These are phyloP conservation scores for Danaus melanippus DNA, from an alignment of 1,140 invertebrate genomes.

Conservation along the genomic window DNA sequence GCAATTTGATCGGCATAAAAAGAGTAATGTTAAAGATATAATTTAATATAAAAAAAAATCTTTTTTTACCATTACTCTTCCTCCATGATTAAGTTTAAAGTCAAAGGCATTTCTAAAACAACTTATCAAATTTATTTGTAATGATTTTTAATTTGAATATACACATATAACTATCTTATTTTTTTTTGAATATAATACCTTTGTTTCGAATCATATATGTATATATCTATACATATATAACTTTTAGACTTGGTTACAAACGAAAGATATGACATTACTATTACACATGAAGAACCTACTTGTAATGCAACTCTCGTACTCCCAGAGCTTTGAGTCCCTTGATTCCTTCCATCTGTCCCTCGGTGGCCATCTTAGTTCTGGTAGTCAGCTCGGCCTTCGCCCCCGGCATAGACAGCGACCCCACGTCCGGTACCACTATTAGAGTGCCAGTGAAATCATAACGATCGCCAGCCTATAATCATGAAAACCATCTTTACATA, in stretches of 20 bases:
- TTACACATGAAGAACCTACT: conserved; percentile 36
- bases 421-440: conserved; percentile 98
- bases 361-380: conserved; percentile 80
- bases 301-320: conserved; percentile 95
- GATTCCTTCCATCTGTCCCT: conserved; percentile 88
- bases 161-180: too few species aligned
- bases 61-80: too few species aligned
- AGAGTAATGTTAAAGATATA: conserved; percentile 8
- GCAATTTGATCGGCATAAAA: too few species aligned
- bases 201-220: too few species aligned
- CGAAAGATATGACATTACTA: conserved; percentile 6
- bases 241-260: too few species aligned
- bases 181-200: too few species aligned
- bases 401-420: conserved; percentile 87
- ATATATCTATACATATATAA: too few species aligned
- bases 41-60: conserved; percentile 1
- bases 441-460: conserved; percentile 98
- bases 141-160: too few species aligned
- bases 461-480: conserved; percentile 76
- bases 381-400: conserved; percentile 87
- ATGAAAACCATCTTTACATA: too few species aligned
- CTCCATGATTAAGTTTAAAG: too few species aligned
- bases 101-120: too few species aligned
- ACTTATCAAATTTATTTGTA: too few species aligned
- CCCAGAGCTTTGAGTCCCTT: conserved; percentile 94